A percentile compares a stretch with the other conserved stretches of the same genome.
Evolutionary conservation across 2,797 vertebrate species (phyloP).

Genomic region (Spinibarbus caldwelli): DNA sequence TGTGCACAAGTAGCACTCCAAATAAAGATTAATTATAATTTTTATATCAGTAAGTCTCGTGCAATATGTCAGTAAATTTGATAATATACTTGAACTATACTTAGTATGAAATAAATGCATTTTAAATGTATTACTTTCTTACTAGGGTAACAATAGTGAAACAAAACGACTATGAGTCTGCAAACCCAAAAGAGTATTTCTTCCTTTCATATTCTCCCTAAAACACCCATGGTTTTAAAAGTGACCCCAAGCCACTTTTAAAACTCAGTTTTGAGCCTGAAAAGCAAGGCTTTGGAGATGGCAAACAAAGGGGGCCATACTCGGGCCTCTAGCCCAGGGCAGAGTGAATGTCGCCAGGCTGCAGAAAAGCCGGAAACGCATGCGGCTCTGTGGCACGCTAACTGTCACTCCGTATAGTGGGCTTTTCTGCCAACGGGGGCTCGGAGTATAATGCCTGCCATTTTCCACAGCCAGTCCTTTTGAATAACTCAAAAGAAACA

Average conservation of each 20-base stretch:
- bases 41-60: too few species aligned
- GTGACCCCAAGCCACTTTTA: too few species aligned
- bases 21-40: too few species aligned
- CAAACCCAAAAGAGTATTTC: conserved; percentile 14
- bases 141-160: neutral
- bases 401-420: conserved; percentile 77
- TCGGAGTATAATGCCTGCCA: conserved; percentile 63
- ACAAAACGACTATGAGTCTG: neutral
- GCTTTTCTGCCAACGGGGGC: conserved; percentile 65
- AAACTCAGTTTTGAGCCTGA: conserved; percentile 76
- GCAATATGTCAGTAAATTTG: too few species aligned
- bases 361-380: conserved; percentile 75
- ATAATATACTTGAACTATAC: too few species aligned
- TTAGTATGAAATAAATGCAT: too few species aligned
- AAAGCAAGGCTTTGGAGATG: conserved; percentile 73
- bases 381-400: conserved; percentile 63
- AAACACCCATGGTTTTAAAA: too few species aligned
- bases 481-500: conserved; percentile 76
- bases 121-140: neutral
- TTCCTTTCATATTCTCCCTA: conserved; percentile 30
- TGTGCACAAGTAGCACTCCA: too few species aligned
- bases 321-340: conserved; percentile 59
- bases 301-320: conserved; percentile 60
- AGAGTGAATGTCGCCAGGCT: conserved; percentile 37
- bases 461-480: conserved; percentile 67